Base-by-base conservation (phyloP, 2,113 vertebrate species). In the Hiodon alosoides region DNA sequence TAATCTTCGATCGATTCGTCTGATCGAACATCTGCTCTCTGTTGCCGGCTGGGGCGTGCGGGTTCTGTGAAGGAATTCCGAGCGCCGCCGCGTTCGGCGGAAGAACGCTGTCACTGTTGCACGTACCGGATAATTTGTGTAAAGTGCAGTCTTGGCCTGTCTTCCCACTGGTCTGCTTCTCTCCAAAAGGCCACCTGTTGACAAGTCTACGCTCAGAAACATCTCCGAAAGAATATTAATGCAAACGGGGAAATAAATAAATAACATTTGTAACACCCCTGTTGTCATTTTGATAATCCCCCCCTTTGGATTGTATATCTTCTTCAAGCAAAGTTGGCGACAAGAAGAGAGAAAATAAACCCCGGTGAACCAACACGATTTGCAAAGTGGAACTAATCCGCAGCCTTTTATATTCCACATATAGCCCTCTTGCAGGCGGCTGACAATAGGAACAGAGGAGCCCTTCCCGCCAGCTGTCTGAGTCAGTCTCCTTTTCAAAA, bases 321-420 rank as follows among this genome's bases (percentile, higher is more conserved):
- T 81, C 69, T 82, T 83, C 73, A 82, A 62, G 67, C 67, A 76
- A 79, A 80, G 78, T 77, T 78, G 71, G 75, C 71, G 76, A 80
- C 62, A 51, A 68, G 50, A 52, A 60, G 14, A 11, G 8, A 67
- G 73, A 71, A 62, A 75, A 66, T 55, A 48, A 58, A 81, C 75
- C 76, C 74, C 84, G 79, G 78, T 74, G 77, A 82, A 82, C 71
- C 84, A 85, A 84, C 69, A 59, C 76, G 79, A 84, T 85, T 85
- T 84, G 84, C 77, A 84, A 81, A 85, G 82, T 84, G 84, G 82
- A 85, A 85, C 84, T 85, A 85, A 85, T 85, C 82, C 82, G 2
- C 13, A 67, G 77, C 78, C 78, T 77, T 81, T 80, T 74, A 79
- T 79, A 69, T 76, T 71, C 50, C 14, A 13, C 53, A 66, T 74